Evolutionary conservation across 2,797 vertebrate species (phyloP), one percentile per base, ranked within the genome.

Genomic region (Eleutherodactylus coqui): DNA sequence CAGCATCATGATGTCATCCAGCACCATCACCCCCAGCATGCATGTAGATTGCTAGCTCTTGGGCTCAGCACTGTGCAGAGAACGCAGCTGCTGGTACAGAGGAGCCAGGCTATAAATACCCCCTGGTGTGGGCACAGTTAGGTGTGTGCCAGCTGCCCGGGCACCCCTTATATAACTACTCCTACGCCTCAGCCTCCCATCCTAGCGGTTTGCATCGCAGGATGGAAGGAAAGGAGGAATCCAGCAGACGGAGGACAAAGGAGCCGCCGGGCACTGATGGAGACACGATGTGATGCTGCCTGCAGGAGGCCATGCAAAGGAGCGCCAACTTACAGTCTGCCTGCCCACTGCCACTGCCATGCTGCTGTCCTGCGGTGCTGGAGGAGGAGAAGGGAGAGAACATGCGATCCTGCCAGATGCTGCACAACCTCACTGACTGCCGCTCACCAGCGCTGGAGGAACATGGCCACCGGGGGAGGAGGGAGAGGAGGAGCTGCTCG

Each of bases 281-380:
- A 69, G n/a, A 34, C 32, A 21, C 49, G 38, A n/a, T n/a, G n/a
- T n/a, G n/a, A n/a, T n/a, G n/a, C n/a, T n/a, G n/a, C n/a, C n/a
- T n/a, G n/a, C n/a, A n/a, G n/a, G 34, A 60, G 27, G n/a, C 21
- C 58, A 85, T 53, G 43, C 43, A 34, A 29, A 47, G 2, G 29
- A n/a, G 72, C 29, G 55, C 53, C 72, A 49, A 86, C 86, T 87
- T 79, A 87, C 86, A 53, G 86, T 62, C 86, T 87, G 86, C 27
- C 86, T 87, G 77, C 86, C 86, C 76, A 87, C 86, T 67, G 86
- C 86, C 29, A 87, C 86, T 79, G 86, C 86, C 86, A 87, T 87
- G 53, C 53, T 87, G 86, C 86, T 67, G 58, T 58, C 76, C 77
- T 47, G 58, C n/a, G 16, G 24, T 64, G 69, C 29, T 49, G 8